Base-by-base conservation (phyloP, 2,888 invertebrate species). In the Pammene aurita region DNA sequence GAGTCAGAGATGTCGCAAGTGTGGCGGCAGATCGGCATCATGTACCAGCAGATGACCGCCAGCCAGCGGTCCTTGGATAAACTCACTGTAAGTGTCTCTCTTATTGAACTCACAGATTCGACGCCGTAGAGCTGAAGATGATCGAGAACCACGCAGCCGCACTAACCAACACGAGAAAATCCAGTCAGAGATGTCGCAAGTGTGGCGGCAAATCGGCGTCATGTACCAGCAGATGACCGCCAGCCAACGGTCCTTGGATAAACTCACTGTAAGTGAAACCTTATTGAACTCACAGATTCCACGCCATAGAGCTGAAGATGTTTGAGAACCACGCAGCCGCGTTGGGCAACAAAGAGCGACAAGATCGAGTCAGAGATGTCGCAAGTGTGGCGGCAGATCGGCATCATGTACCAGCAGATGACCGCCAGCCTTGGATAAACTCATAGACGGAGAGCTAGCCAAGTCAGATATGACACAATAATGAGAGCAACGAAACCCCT, bases 121-220 rank as follows among this genome's bases (percentile, higher is more conserved):
- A 26, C 26, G 26, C 26, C 26, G 4, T 26, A 26, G n/a, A n/a
- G n/a, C n/a, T n/a, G n/a, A n/a, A 2, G 26, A 26, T 26, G 26
- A 26, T 26, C 4, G 4, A 26, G 26, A 26, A 26, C 26, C 26
- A 26, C 4, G 2, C 26, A 26, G 1, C 4, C 1, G 26, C 26
- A 4, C 26, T 26, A 4, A 26, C 2, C 26, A 26, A 2, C 38
- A 38, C 38, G n/a, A n/a, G n/a, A n/a, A n/a, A n/a, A n/a, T n/a
- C 26, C 2, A 26, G 26, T 26, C 94, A 13, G 97, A 97, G 82
- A 95, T 97, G 83, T 95, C 95, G 74, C 96, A 96, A 83, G 97
- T 98, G 16, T 97, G 97, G 97, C 93, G 97, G 26, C 97, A 97
- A 85, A 97, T 98, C 76, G 97, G 97, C 73, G 95, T 96, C 67